phyloP scores from a whole-genome alignment of 2,888 invertebrate genomes.

The Blastobasis adustella region DNA sequence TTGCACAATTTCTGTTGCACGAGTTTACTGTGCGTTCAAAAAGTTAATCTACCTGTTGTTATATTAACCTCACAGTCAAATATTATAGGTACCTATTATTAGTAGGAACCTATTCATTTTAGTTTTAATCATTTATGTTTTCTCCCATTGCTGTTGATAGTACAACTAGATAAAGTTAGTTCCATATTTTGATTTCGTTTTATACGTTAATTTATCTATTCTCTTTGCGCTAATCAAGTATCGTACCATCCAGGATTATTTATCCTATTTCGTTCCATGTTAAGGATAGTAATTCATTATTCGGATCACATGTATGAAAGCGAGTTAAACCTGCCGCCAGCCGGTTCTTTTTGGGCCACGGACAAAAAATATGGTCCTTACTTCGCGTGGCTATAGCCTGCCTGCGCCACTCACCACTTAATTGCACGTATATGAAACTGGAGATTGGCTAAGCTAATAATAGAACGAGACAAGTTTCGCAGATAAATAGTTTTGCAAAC shows the following conservation, averaged over 20 bases:
- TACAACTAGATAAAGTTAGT: no score
- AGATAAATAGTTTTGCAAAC: background rate
- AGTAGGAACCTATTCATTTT: no score
- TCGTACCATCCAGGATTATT: background rate
- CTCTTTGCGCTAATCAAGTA: background rate
- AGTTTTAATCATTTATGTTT: no score
- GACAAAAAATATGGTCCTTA: slow-evolving; percentile 43
- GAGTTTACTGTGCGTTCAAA: background rate
- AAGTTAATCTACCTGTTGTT: no score
- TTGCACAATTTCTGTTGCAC: slow-evolving; percentile 24
- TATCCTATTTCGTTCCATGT: no score
- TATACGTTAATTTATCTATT: no score
- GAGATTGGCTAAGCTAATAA: no score
- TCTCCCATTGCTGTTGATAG: no score
- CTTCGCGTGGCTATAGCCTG: slow-evolving; percentile 18
- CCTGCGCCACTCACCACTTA: background rate
- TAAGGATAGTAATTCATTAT: slow-evolving; percentile 2
- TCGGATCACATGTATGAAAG: slow-evolving; percentile 36
- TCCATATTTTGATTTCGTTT: no score
- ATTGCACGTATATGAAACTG: no score
- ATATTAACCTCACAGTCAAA: no score
- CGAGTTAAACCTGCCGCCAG: slow-evolving; percentile 30
- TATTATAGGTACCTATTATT: no score
- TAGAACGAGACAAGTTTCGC: background rate
- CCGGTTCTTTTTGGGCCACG: slow-evolving; percentile 58